Conservation (phyloP, 2,797 vertebrate species). For the Pangasius sanitwongsei region DNA sequence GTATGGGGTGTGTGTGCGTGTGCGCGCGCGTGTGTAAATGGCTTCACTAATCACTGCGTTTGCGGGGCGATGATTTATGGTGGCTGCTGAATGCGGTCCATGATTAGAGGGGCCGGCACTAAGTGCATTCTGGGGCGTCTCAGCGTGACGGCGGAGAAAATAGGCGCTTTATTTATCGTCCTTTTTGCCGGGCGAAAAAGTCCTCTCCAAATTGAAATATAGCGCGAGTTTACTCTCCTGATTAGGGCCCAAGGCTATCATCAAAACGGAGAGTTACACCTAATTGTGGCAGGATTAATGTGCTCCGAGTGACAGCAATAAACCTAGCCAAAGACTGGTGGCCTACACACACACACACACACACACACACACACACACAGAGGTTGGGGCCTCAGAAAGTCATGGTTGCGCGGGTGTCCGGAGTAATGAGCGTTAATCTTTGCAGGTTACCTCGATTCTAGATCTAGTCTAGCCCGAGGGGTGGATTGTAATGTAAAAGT, state of each 20-base stretch:
- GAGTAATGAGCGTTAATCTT: slow-evolving; percentile 6
- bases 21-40: slow-evolving; percentile 48
- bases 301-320: slow-evolving; percentile 83
- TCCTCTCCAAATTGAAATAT: slow-evolving; percentile 99
- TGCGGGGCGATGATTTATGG: slow-evolving; percentile 55
- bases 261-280: slow-evolving; percentile 89
- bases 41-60: slow-evolving; percentile 92
- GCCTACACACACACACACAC: slow-evolving; percentile 76
- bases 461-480: background rate
- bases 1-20: slow-evolving; percentile 5
- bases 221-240: slow-evolving; percentile 99
- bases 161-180: slow-evolving; percentile 99
- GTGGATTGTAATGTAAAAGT: background rate
- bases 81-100: slow-evolving; percentile 76
- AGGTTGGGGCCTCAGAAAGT: background rate
- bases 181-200: slow-evolving; percentile 99
- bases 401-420: background rate
- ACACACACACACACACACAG: slow-evolving; percentile 25
- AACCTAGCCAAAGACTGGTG: slow-evolving; percentile 69
- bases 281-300: slow-evolving; percentile 99
- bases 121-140: slow-evolving; percentile 89
- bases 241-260: slow-evolving; percentile 99
- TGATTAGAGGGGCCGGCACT: slow-evolving; percentile 90
- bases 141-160: slow-evolving; percentile 97
- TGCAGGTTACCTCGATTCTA: background rate